Conservation (phyloP, 2,888 invertebrate species). For the Melikaiella ostensackeni region DNA sequence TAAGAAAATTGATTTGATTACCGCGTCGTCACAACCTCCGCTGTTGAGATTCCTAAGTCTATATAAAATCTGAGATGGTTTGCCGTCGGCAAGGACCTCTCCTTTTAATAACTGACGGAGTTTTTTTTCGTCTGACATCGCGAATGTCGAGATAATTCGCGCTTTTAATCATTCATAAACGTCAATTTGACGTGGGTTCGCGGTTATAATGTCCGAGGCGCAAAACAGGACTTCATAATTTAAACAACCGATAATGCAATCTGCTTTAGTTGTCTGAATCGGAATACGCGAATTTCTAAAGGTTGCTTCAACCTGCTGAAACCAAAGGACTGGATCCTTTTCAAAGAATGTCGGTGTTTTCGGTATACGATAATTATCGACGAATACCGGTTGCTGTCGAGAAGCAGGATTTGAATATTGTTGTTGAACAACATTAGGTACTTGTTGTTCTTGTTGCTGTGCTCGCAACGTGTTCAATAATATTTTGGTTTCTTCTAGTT, state of each 20-base stretch:
- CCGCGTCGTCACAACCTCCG: constrained; percentile 11
- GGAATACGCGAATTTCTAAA: not conserved
- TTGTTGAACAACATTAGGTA: too few relatives aligned
- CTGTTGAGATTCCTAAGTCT: not conserved
- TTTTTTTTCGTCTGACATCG: not conserved
- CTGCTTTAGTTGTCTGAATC: not conserved
- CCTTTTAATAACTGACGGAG: constrained; percentile 12
- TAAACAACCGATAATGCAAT: not conserved
- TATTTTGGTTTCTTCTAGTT: too few relatives aligned
- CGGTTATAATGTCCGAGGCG: not conserved
- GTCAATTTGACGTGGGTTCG: not conserved
- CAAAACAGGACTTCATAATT: not conserved
- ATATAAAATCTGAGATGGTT: not conserved
- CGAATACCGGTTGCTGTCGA: not conserved
- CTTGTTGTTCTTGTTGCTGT: too few relatives aligned
- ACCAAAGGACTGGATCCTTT: not conserved
- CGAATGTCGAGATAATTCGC: not conserved
- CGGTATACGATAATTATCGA: not conserved
- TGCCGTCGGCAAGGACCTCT: not conserved
- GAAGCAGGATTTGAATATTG: too few relatives aligned
- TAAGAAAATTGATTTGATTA: constrained; percentile 22
- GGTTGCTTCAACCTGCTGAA: not conserved
- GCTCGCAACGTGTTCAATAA: too few relatives aligned
- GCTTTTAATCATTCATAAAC: not conserved
- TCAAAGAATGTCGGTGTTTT: not conserved